Evolutionary conservation across 2,113 vertebrate species (phyloP).

Genomic region (Mesocricetus auratus): DNA sequence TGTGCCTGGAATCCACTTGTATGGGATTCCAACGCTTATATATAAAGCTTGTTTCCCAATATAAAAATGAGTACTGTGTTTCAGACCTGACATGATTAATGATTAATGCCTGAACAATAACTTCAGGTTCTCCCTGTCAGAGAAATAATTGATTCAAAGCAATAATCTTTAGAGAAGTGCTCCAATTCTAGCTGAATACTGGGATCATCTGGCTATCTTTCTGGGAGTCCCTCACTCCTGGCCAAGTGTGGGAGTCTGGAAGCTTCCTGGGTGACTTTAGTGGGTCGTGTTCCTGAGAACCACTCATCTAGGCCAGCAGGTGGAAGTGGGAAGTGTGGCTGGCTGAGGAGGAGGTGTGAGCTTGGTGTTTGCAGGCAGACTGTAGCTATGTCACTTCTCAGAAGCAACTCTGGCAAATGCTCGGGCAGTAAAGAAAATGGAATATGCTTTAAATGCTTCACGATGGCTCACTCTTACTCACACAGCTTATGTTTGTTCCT

Average conservation of each 20-base stretch:
- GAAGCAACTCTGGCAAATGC: slow-evolving; percentile 14
- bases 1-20: not conserved
- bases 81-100: not conserved
- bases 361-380: not conserved
- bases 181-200: not conserved
- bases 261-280: not conserved
- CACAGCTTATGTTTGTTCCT: slow-evolving; percentile 9
- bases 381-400: not conserved
- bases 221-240: not conserved
- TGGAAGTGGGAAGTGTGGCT: not conserved
- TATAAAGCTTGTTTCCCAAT: not conserved
- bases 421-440: not conserved
- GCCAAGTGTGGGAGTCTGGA: not conserved
- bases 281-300: not conserved
- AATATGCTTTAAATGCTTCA: slow-evolving; percentile 36
- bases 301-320: not conserved
- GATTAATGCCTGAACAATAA: not conserved
- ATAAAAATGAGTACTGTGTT: not conserved
- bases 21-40: not conserved
- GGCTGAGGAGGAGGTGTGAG: not conserved
- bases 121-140: not conserved
- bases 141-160: not conserved
- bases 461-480: not conserved
- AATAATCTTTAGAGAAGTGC: not conserved
- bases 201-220: not conserved